Evolutionary conservation across 1,140 invertebrate species (phyloP), one percentile per base, ranked within the genome.

Genomic region (Bombus turneri): DNA sequence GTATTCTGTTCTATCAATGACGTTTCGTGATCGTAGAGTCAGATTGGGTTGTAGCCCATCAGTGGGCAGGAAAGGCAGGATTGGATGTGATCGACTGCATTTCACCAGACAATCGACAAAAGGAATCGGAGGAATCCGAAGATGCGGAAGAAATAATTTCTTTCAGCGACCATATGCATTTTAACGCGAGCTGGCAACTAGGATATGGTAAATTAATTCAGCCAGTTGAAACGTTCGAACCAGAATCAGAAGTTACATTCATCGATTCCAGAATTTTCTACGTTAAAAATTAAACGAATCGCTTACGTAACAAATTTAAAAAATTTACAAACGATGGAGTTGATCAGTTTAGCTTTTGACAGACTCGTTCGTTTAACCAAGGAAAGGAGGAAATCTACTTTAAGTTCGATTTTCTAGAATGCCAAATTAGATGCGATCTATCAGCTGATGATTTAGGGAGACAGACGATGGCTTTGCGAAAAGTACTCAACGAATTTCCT

Each of bases 111-210:
- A 15, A 39, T 39, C 34, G 18, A 47, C 18, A 15, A 62, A 39
- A 39, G n/a, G 4, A 31, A 62, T 78, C 57, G 1, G 37, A 34
- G 96, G 95, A 96, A 91, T 93, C 96, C 0, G 95, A 95, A 75
- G 94, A 95, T 25, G 93, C 95, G 6, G 83, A 96, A 34, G 94
- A 96, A 62, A 94, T 97, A 13, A 92, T 97, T 28, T 95, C 96
- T 1, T 95, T 96, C 22, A 96, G 95, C n/a, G 95, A 97, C 89
- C 95, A 95, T 73, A 95, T 95, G 66, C 95, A 95, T 34, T 93
- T 96, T 75, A 96, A 95, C 43, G 94, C 96, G 15, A 96, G 95
- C 68, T 97, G 96, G 96, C 96, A 97, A 89, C 90, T 97, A n/a
- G 96, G 96, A 59, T 96, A 96, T 90, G 96, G 97, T 97, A 92